phyloP scores from a whole-genome alignment of 2,113 vertebrate species.

The Dendrocopos noguchii region DNA sequence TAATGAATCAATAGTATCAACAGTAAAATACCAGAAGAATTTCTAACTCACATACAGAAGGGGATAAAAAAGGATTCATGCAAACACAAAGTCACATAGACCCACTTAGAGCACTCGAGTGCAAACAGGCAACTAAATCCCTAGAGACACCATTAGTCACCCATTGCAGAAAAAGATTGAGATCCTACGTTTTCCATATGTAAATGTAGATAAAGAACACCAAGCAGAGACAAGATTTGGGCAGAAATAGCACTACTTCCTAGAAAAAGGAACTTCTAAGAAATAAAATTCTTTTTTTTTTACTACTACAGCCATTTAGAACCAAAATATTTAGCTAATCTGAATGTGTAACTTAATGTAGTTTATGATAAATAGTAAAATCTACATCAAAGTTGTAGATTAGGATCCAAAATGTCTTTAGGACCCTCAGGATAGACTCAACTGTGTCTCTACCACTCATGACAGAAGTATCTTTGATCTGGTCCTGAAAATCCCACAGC shows the following conservation, averaged over 20 bases:
- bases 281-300: background rate
- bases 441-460: background rate
- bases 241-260: background rate
- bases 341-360: background rate
- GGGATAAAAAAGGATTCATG: background rate
- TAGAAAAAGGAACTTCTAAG: background rate
- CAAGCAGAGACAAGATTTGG: background rate
- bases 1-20: background rate
- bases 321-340: background rate
- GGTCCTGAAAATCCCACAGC: background rate
- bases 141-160: background rate
- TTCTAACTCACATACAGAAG: background rate
- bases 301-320: background rate
- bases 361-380: background rate
- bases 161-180: background rate
- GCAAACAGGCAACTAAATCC: background rate
- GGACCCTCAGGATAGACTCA: background rate
- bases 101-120: background rate
- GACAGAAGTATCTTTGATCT: background rate
- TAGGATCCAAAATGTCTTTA: background rate
- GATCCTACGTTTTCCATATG: background rate
- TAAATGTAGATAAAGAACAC: background rate
- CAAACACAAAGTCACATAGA: background rate
- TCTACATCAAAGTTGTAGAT: background rate
- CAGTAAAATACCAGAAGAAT: background rate